Conservation (phyloP, 2,797 vertebrate species). For the Sebastes glaucus region DNA sequence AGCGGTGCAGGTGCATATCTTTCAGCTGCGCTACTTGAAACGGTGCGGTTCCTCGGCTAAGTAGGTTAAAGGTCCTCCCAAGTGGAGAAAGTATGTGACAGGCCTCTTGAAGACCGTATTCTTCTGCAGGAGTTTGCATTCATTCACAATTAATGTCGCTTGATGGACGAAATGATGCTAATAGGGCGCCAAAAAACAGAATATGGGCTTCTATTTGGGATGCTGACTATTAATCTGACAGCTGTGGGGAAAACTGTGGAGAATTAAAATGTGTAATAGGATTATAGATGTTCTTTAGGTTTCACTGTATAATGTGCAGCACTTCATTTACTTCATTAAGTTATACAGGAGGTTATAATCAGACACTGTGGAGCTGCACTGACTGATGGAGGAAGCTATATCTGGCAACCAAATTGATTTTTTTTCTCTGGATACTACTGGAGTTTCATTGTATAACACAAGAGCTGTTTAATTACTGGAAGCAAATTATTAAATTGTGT, state of each 20-base stretch:
- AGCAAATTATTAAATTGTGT: not conserved
- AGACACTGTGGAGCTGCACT: not conserved
- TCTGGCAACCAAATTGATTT: not conserved
- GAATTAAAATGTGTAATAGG: conserved; percentile 40
- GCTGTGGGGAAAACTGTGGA: conserved; percentile 6
- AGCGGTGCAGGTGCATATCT: conserved; percentile 85
- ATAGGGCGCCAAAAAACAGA: conserved; percentile 81
- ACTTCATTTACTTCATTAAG: conserved; percentile 21
- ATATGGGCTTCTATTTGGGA: conserved; percentile 55
- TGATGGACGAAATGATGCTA: conserved; percentile 90
- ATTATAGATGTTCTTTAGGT: conserved; percentile 25
- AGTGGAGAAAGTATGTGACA: conserved; percentile 88
- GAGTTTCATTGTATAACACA: not conserved
- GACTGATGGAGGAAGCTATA: not conserved
- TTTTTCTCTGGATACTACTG: not conserved
- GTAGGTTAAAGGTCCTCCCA: conserved; percentile 88
- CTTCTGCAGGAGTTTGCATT: conserved; percentile 86
- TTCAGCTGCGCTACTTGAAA: conserved; percentile 84
- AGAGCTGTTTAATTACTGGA: not conserved
- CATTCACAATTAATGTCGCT: conserved; percentile 88
- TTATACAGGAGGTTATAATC: not conserved
- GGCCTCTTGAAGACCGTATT: conserved; percentile 87
- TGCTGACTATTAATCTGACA: conserved; percentile 52
- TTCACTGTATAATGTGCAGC: not conserved
- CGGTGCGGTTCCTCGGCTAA: conserved; percentile 81